phyloP scores from a whole-genome alignment of 1,140 invertebrate genomes.

The Samia ricini region DNA sequence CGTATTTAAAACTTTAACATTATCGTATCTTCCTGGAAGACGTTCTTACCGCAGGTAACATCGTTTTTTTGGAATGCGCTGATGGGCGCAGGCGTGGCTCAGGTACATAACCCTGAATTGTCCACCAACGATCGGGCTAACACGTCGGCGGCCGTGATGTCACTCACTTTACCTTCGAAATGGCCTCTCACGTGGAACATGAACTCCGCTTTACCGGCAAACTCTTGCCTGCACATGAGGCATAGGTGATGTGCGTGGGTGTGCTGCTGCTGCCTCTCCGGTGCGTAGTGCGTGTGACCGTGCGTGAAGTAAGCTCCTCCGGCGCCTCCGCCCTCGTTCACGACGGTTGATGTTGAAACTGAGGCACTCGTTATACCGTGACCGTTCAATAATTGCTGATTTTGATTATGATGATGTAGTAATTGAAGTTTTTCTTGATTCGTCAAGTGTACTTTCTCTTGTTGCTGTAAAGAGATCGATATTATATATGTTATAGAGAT shows the following conservation, averaged over 20 bases:
- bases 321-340: slow-evolving; percentile 54
- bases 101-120: slow-evolving; percentile 81
- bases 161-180: slow-evolving; percentile 80
- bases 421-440: slow-evolving; percentile 74
- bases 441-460: slow-evolving; percentile 71
- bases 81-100: slow-evolving; percentile 60
- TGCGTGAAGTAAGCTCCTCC: slow-evolving; percentile 59
- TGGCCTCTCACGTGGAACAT: slow-evolving; percentile 84
- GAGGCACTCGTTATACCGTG: slow-evolving; percentile 67
- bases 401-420: slow-evolving; percentile 77
- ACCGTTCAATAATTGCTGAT: slow-evolving; percentile 70
- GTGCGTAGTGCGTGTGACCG: slow-evolving; percentile 73
- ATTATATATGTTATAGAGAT: too few species aligned
- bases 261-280: slow-evolving; percentile 62
- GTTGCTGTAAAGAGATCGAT: slow-evolving; percentile 43
- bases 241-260: slow-evolving; percentile 79
- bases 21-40: slow-evolving; percentile 65
- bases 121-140: slow-evolving; percentile 81
- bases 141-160: slow-evolving; percentile 80
- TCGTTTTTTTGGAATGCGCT: slow-evolving; percentile 50
- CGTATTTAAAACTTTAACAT: slow-evolving; percentile 63
- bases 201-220: slow-evolving; percentile 82
- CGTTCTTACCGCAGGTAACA: slow-evolving; percentile 57
- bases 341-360: slow-evolving; percentile 62
- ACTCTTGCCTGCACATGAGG: slow-evolving; percentile 82